Evolutionary conservation across 2,888 invertebrate genomes (phyloP), one percentile per base, ranked within the genome.

Genomic region (Pharmacophagus antenor): DNA sequence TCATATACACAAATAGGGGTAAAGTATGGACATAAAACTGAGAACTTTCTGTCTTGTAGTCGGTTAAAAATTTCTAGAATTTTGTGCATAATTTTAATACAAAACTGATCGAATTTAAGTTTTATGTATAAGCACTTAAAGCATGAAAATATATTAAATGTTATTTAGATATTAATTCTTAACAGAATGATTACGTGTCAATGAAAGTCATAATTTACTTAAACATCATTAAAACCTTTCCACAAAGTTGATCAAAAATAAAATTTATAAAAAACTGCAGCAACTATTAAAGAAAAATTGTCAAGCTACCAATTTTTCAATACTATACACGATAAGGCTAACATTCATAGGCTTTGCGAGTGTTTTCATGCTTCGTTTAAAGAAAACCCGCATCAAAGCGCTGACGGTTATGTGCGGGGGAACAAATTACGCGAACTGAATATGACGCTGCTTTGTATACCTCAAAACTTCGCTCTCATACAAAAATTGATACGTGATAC

Each of bases 351-450:
- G 60, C 37, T 56, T 46, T 46, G 37, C 44, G 15, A 50, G 6
- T 17, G 22, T 37, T 42, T 46, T 54, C 55, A 60, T 22, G 55
- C 27, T 51, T 46, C 60, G 54, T 59, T 59, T 59, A 50, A 49
- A 31, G 54, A 44, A 59, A 22, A 47, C 54, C 58, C 50, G 52
- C 52, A 42, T 59, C 50, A 50, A 50, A 50, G 56, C 51, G 56
- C 23, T 47, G 47, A 47, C 27, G 52, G 47, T 23, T 23, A 58
- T 52, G 47, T 47, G 52, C 23, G 37, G 55, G n/a, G 25, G 22
- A 25, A 10, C 44, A 46, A 51, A 55, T 61, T 56, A 51, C 21
- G 59, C 49, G 50, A 51, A 56, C 51, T 27, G 51, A 61, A 61
- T 61, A 54, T 51, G 25, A 23, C 46, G 42, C n/a, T 42, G 42